A percentile compares a stretch with the other conserved stretches of the same genome.
phyloP scores from a whole-genome alignment of 2,113 vertebrate species.

The Chionomys nivalis region DNA sequence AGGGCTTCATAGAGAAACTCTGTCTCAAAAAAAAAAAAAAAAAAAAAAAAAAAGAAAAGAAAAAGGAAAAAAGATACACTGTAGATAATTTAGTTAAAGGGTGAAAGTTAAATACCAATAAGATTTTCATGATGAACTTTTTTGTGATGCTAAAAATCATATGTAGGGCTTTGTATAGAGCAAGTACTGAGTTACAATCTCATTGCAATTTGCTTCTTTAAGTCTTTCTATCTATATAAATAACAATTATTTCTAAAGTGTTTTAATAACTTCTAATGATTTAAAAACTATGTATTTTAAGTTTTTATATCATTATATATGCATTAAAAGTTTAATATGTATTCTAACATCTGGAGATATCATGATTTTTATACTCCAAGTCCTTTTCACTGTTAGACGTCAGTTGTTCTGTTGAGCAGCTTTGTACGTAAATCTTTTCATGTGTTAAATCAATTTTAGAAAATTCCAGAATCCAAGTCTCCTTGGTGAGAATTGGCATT shows the following conservation, averaged over 20 bases:
- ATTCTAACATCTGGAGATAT: background rate
- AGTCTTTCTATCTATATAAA: constrained; percentile 24
- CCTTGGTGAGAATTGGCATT: constrained; percentile 47
- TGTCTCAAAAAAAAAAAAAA: background rate
- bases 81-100: background rate
- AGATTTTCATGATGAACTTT: background rate
- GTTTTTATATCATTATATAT: constrained; percentile 49
- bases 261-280: background rate
- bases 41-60: background rate
- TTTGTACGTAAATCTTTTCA: constrained; percentile 45
- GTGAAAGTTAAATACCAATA: background rate
- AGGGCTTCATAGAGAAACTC: background rate
- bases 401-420: background rate
- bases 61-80: background rate
- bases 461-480: constrained; percentile 48
- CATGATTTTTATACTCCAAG: constrained; percentile 18
- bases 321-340: constrained; percentile 39
- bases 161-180: background rate
- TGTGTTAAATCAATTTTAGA: constrained; percentile 43
- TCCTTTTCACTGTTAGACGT: constrained; percentile 39
- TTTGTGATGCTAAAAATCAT: background rate
- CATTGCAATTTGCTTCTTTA: background rate
- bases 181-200: background rate
- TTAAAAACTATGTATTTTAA: background rate
- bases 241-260: background rate